Conservation (phyloP, 2,797 vertebrate species). For the Selene dorsalis region DNA sequence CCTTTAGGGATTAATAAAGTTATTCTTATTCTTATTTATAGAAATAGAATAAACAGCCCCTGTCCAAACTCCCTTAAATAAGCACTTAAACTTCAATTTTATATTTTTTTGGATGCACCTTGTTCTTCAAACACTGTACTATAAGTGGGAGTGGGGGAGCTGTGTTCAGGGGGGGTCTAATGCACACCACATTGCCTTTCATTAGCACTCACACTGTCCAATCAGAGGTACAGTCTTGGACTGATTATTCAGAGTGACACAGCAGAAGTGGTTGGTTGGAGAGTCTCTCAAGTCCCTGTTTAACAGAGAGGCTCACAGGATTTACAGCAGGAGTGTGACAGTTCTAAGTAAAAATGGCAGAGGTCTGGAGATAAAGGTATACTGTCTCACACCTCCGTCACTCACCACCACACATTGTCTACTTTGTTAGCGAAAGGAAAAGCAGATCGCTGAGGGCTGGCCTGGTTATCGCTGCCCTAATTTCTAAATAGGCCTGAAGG, state of each 20-base stretch:
- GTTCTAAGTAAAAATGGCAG: background rate
- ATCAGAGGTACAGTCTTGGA: no score
- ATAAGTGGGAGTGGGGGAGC: background rate
- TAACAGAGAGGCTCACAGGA: no score
- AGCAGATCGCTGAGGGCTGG: slow-evolving; percentile 32
- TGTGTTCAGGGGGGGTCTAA: background rate
- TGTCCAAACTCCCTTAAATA: no score
- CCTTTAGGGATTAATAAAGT: no score
- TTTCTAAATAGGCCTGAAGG: slow-evolving; percentile 25
- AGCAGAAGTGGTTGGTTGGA: background rate
- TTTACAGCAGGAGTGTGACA: background rate
- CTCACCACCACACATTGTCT: background rate
- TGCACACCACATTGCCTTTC: no score
- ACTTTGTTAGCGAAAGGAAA: slow-evolving; percentile 8
- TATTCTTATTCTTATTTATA: background rate
- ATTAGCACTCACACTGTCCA: background rate
- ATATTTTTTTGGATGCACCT: background rate
- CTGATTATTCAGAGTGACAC: background rate
- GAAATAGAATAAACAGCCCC: background rate
- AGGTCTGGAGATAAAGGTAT: slow-evolving; percentile 4
- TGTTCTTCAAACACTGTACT: slow-evolving; percentile 13
- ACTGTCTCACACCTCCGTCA: background rate
- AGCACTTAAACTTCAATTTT: no score
- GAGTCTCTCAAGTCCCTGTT: no score
- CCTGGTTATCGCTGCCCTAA: slow-evolving; percentile 10